A percentile compares a stretch with the other conserved stretches of the same genome.
phyloP scores from a whole-genome alignment of 2,113 vertebrate genomes.

The Bubalus kerabau region DNA sequence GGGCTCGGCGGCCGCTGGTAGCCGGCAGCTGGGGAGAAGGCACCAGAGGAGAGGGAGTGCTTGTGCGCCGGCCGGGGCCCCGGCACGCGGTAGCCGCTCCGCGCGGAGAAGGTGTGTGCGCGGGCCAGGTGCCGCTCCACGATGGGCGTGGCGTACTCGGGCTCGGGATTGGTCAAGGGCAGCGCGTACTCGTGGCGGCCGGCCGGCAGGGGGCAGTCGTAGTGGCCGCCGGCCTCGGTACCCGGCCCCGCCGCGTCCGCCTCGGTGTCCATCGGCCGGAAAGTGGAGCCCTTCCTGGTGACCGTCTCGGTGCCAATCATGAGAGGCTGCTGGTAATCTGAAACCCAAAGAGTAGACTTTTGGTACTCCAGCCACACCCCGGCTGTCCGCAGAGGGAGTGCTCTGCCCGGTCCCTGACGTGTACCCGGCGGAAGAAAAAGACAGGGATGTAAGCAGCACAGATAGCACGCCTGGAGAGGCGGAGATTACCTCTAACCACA shows the following conservation, averaged over 20 bases:
- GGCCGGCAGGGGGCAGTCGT: slow-evolving; percentile 79
- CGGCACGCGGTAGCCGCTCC: slow-evolving; percentile 81
- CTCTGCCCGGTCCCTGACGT: not conserved
- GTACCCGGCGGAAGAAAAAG: not conserved
- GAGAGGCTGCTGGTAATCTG: slow-evolving; percentile 88
- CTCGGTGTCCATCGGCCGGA: slow-evolving; percentile 86
- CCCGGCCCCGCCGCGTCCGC: slow-evolving; percentile 55
- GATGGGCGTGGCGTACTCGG: slow-evolving; percentile 90
- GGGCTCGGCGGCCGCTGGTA: slow-evolving; percentile 82
- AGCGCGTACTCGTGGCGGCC: slow-evolving; percentile 85
- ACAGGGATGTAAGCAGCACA: rapidly evolving
- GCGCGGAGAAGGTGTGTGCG: slow-evolving; percentile 77
- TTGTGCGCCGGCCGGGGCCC: slow-evolving; percentile 65
- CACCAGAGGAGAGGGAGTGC: slow-evolving; percentile 74
- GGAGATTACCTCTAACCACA: not conserved
- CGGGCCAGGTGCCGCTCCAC: slow-evolving; percentile 82
- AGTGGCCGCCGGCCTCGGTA: slow-evolving; percentile 76
- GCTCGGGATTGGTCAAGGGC: slow-evolving; percentile 84
- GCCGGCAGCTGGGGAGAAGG: slow-evolving; percentile 59
- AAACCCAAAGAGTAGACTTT: slow-evolving; percentile 7
- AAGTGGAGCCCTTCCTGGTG: slow-evolving; percentile 89
- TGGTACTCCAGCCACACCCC: not conserved
- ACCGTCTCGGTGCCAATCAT: slow-evolving; percentile 87
- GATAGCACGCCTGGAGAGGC: not conserved
- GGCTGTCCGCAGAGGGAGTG: rapidly evolving